These are phyloP conservation scores for Rhadina sibilatrix DNA, from an alignment of 2,113 vertebrate genomes.

Conservation along the genomic window DNA sequence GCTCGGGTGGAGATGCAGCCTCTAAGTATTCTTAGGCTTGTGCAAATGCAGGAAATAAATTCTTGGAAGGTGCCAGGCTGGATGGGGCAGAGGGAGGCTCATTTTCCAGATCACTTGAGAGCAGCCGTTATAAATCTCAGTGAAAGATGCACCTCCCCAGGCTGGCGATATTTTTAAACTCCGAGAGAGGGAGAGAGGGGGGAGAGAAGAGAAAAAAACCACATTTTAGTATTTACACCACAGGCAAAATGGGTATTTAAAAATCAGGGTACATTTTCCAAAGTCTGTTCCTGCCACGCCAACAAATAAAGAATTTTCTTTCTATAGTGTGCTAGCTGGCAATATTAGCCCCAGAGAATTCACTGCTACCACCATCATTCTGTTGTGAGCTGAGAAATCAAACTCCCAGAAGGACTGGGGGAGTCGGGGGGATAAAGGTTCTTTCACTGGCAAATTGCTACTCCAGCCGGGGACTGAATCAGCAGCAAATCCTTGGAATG, in stretches of 20 bases:
- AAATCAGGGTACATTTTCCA: constrained; percentile 40
- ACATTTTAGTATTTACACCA: constrained; percentile 57
- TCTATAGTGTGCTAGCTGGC: constrained; percentile 1
- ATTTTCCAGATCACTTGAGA: constrained; percentile 67
- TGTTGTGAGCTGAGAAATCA: neutral
- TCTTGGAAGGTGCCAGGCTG: constrained; percentile 64
- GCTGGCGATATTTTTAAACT: constrained; percentile 70
- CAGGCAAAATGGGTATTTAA: constrained; percentile 58
- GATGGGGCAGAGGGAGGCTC: constrained; percentile 54
- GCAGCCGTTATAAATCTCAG: constrained; percentile 67
- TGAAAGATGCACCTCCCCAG: constrained; percentile 70
- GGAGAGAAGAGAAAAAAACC: neutral
- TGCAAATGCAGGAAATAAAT: constrained; percentile 70
- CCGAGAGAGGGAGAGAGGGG: neutral
- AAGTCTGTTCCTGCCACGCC: constrained; percentile 22
- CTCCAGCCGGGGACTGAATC: neutral
- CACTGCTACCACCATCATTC: neutral
- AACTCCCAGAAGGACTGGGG: constrained; percentile 18
- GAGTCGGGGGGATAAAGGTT: neutral
- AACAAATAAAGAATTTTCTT: constrained; percentile 2
- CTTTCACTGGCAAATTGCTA: neutral
- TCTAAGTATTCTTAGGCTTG: constrained; percentile 57
- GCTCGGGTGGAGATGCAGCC: constrained; percentile 35
- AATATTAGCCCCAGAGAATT: constrained; percentile 17
- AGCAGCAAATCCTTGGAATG: neutral